Conservation (phyloP, 2,888 invertebrate species). For the Meliscaeva auricollis region DNA sequence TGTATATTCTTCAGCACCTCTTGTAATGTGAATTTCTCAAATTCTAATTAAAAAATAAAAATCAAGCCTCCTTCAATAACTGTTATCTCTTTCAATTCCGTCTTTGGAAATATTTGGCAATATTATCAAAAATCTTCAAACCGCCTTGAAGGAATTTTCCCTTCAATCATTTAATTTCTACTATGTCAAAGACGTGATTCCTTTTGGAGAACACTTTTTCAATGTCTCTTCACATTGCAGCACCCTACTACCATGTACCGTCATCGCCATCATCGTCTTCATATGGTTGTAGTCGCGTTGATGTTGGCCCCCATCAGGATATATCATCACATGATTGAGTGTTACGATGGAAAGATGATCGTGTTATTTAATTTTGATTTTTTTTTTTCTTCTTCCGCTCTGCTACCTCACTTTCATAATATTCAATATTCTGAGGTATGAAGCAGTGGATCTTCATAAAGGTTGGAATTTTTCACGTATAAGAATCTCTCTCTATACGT, state of each 20-base stretch:
- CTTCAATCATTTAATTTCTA: background rate
- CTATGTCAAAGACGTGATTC: background rate
- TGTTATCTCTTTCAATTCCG: constrained; percentile 15
- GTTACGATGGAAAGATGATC: constrained; percentile 68
- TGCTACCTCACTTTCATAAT: constrained; percentile 1
- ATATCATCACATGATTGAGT: constrained; percentile 73
- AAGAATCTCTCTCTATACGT: too few species aligned
- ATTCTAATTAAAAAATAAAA: constrained; percentile 27
- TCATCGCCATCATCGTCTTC: constrained; percentile 7
- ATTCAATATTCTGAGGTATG: too few species aligned
- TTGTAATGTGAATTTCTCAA: background rate
- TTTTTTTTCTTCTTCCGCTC: background rate
- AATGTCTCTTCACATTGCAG: background rate
- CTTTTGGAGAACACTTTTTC: background rate
- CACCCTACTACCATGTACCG: background rate
- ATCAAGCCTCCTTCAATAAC: background rate
- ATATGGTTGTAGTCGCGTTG: background rate
- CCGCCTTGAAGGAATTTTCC: constrained; percentile 12
- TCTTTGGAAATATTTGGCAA: constrained; percentile 5
- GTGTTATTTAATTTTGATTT: constrained; percentile 71
- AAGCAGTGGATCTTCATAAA: background rate
- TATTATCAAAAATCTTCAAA: background rate
- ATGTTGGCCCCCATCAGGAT: constrained; percentile 27
- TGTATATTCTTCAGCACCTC: background rate
- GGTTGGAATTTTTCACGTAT: constrained; percentile 57